phyloP scores from a whole-genome alignment of 2,888 invertebrate genomes.

The Cataglyphis altisquamis region DNA sequence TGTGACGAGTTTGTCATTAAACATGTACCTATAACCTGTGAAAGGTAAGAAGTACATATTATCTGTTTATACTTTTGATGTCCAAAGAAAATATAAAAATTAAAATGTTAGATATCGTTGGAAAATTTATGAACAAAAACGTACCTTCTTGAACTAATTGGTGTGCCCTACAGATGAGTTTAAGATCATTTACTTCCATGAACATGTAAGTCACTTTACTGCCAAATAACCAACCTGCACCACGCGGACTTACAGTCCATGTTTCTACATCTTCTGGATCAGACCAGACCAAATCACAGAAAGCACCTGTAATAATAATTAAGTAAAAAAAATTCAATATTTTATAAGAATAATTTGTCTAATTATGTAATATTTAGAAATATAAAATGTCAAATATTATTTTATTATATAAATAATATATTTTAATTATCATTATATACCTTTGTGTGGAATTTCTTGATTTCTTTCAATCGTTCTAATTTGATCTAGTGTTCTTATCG shows the following conservation, averaged over 20 bases:
- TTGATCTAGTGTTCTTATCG: slow-evolving; percentile 98
- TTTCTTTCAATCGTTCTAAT: slow-evolving; percentile 98
- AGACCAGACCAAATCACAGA: slow-evolving; percentile 99
- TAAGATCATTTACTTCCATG: slow-evolving; percentile 96
- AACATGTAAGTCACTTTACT: slow-evolving; percentile 97
- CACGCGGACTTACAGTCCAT: slow-evolving; percentile 97
- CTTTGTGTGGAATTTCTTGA: slow-evolving; percentile 99
- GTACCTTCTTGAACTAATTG: slow-evolving; percentile 99
- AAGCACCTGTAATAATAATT: slow-evolving; percentile 89
- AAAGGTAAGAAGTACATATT: slow-evolving; percentile 74
- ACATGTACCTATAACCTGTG: slow-evolving; percentile 98
- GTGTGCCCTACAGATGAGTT: slow-evolving; percentile 98
- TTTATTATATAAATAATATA: neutral
- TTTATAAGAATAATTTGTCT: neutral
- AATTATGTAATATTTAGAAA: neutral
- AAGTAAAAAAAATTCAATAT: neutral
- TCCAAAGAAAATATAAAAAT: slow-evolving; percentile 1
- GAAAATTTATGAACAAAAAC: slow-evolving; percentile 17
- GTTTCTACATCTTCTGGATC: slow-evolving; percentile 99
- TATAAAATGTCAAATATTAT: neutral
- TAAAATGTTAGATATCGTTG: neutral
- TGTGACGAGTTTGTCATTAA: slow-evolving; percentile 98
- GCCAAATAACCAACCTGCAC: slow-evolving; percentile 99
- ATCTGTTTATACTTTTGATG: neutral
- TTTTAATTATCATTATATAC: slow-evolving; percentile 77